Conservation (phyloP, 1,140 invertebrate genomes). For the Yoshiicerus persimilis region DNA sequence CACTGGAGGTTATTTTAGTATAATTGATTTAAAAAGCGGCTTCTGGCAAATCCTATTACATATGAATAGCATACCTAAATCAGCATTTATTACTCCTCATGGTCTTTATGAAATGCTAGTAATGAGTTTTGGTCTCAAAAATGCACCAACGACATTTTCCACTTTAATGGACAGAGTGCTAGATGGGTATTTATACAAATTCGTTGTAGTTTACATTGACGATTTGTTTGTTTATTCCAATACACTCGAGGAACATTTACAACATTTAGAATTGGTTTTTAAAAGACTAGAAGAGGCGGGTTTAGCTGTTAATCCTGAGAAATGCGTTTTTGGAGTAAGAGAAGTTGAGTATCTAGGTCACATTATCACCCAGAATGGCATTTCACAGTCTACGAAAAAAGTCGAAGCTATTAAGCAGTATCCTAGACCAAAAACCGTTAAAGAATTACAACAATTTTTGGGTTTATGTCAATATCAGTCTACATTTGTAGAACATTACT, state of each 20-base stretch:
- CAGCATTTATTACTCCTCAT: conserved; percentile 53
- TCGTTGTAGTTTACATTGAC: conserved; percentile 55
- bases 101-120: conserved; percentile 51
- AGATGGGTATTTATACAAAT: conserved; percentile 35
- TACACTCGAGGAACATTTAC: conserved; percentile 55
- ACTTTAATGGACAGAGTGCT: conserved; percentile 52
- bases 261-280: conserved; percentile 53
- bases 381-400: conserved; percentile 52
- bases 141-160: conserved; percentile 54
- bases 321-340: conserved; percentile 54
- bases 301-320: conserved; percentile 56
- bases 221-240: conserved; percentile 56
- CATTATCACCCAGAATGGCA: conserved; percentile 50
- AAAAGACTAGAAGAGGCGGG: conserved; percentile 51
- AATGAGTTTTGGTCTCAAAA: conserved; percentile 54
- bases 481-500: conserved; percentile 45
- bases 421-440: not conserved
- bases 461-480: conserved; percentile 50
- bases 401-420: conserved; percentile 49
- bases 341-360: conserved; percentile 55
- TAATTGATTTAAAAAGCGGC: conserved; percentile 28
- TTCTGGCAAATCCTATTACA: conserved; percentile 51
- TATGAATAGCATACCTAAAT: conserved; percentile 51
- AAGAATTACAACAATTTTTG: conserved; percentile 50
- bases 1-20: not conserved